Evolutionary conservation across 2,113 vertebrate genomes (phyloP).

Genomic region (Aldabrachelys gigantea): DNA sequence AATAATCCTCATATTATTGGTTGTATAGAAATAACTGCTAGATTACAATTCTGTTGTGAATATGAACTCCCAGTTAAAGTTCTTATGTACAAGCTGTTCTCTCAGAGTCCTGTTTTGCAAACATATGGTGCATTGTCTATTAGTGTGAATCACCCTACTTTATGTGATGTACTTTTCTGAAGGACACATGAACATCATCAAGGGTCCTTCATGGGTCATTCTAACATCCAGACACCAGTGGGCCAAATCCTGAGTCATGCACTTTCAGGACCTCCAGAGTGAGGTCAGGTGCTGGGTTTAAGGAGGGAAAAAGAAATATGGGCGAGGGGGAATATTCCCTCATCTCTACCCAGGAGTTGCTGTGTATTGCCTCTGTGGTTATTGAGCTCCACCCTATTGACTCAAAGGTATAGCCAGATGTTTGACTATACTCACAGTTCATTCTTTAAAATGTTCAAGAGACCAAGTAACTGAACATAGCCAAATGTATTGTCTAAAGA

Average conservation of each 20-base stretch:
- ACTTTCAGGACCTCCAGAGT: not conserved
- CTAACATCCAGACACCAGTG: not conserved
- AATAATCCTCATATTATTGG: not conserved
- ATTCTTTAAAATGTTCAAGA: not conserved
- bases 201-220: not conserved
- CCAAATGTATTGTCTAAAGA: no score
- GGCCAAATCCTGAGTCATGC: not conserved
- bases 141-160: not conserved
- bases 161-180: not conserved
- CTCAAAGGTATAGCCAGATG: not conserved
- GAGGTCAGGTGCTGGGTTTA: not conserved
- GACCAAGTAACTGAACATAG: no score
- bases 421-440: not conserved
- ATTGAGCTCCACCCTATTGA: not conserved
- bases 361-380: not conserved
- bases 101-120: not conserved
- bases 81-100: not conserved
- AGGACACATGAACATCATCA: rapidly evolving
- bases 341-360: not conserved
- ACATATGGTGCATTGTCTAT: not conserved
- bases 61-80: not conserved
- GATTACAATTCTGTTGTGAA: not conserved
- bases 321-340: no score
- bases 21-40: not conserved
- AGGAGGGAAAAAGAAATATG: not conserved